These are phyloP conservation scores for Celastrina argiolus DNA, from an alignment of 2,888 invertebrate species.

Conservation along the genomic window DNA sequence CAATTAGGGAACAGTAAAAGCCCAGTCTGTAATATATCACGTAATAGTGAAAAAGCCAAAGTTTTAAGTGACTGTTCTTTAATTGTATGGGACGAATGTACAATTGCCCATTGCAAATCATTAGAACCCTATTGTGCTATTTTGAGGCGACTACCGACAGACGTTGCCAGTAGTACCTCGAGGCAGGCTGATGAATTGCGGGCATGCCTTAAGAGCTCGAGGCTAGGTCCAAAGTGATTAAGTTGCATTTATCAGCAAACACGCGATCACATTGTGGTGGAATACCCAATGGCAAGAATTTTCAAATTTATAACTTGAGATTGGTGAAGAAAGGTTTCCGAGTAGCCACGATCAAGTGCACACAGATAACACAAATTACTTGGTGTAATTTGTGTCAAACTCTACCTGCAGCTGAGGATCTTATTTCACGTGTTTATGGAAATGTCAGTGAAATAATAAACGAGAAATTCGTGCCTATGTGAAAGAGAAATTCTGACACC, in stretches of 20 bases:
- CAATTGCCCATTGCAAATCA: slow-evolving; percentile 23
- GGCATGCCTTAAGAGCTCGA: slow-evolving; percentile 24
- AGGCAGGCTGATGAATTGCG: slow-evolving; percentile 24
- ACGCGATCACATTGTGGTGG: slow-evolving; percentile 19
- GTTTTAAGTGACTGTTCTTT: slow-evolving; percentile 29
- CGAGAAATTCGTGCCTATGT: too few species aligned
- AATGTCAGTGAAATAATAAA: too few species aligned
- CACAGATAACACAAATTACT: too few species aligned
- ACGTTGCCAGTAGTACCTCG: slow-evolving; percentile 23
- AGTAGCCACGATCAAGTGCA: too few species aligned
- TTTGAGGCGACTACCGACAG: slow-evolving; percentile 23
- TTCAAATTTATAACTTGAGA: slow-evolving; percentile 25
- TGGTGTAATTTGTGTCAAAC: too few species aligned
- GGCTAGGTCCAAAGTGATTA: slow-evolving; percentile 21
- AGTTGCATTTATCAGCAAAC: slow-evolving; percentile 25
- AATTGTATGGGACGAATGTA: slow-evolving; percentile 27
- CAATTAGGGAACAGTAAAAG: too few species aligned
- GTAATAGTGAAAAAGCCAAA: slow-evolving; percentile 39
- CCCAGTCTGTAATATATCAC: slow-evolving; percentile 37
- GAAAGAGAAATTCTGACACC: too few species aligned
- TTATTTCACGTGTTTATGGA: too few species aligned
- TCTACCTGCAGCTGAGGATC: too few species aligned
- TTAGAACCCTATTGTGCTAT: slow-evolving; percentile 17
- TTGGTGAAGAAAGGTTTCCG: slow-evolving; percentile 23
- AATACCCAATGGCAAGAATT: slow-evolving; percentile 12